These are phyloP conservation scores for Caenorhabditis becei DNA, from an alignment of 2,888 invertebrate genomes.

Conservation along the genomic window DNA sequence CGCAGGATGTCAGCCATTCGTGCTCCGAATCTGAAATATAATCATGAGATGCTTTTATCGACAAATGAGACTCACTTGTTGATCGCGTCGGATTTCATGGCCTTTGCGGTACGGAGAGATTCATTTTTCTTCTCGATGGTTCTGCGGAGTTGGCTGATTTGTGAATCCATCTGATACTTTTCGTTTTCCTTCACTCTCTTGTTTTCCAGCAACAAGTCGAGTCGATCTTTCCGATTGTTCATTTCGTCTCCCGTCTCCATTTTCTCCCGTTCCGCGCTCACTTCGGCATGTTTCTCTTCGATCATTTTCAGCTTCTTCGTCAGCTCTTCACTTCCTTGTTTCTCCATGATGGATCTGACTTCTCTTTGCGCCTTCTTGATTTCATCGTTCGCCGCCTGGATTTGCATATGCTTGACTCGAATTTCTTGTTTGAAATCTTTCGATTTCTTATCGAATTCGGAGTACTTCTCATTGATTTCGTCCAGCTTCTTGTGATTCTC, in stretches of 20 bases:
- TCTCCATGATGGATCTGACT: background rate
- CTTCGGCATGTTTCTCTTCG: background rate
- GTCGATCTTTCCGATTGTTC: background rate
- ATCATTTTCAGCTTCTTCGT: background rate
- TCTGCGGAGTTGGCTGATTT: background rate
- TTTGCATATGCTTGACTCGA: background rate
- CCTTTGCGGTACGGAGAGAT: slow-evolving; percentile 10
- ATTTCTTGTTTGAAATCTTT: background rate
- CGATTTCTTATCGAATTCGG: background rate
- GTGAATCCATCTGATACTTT: background rate
- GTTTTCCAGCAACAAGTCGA: too few species aligned
- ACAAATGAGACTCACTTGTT: slow-evolving; percentile 40
- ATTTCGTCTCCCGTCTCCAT: slow-evolving; percentile 19
- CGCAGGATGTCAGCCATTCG: slow-evolving; percentile 62
- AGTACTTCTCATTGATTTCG: background rate
- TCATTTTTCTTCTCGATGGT: background rate
- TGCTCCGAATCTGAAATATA: slow-evolving; percentile 67
- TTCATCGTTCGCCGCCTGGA: background rate
- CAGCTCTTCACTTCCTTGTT: slow-evolving; percentile 19
- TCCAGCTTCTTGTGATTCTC: background rate
- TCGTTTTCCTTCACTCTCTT: too few species aligned
- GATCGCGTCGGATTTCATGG: slow-evolving; percentile 31
- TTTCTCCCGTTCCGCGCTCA: slow-evolving; percentile 14
- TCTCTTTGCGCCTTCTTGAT: slow-evolving; percentile 5
- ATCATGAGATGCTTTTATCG: background rate